phyloP scores from a whole-genome alignment of 2,113 vertebrate species.

The Coregonus clupeaformis region DNA sequence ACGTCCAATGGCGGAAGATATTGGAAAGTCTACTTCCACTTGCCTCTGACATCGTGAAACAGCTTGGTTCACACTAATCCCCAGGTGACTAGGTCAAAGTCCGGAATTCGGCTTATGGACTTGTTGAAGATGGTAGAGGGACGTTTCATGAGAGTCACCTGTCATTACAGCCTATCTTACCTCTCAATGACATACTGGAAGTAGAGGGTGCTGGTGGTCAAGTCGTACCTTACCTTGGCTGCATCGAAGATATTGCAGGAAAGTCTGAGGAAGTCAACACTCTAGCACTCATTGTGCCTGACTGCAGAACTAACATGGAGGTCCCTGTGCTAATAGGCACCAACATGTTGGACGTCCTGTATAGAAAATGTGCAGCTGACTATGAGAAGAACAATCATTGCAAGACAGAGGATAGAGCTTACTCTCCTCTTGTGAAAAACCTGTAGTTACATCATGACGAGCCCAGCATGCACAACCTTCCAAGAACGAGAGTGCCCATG shows the following conservation, averaged over 20 bases:
- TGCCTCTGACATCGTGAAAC: conserved; percentile 14
- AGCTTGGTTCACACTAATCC: neutral
- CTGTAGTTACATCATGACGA: neutral
- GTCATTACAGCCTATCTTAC: neutral
- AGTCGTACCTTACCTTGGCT: conserved; percentile 22
- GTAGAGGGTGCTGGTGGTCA: conserved; percentile 26
- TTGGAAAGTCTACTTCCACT: conserved; percentile 29
- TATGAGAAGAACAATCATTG: neutral
- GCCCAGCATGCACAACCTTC: conserved; percentile 1
- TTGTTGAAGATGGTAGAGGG: conserved; percentile 19
- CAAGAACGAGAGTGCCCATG: neutral
- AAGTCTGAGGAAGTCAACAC: conserved; percentile 5
- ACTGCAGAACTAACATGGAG: too few species aligned
- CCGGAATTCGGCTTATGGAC: conserved; percentile 8
- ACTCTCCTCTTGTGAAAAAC: conserved; percentile 12
- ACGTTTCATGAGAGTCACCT: conserved; percentile 7
- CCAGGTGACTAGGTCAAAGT: conserved; percentile 25
- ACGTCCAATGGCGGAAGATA: conserved; percentile 30
- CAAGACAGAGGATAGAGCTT: conserved; percentile 11
- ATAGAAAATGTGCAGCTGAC: neutral
- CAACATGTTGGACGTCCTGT: neutral
- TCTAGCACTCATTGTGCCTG: conserved; percentile 7
- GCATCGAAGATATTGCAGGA: conserved; percentile 5
- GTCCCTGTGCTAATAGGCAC: conserved; percentile 11
- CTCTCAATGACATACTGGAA: conserved; percentile 13